Evolutionary conservation across 1,140 invertebrate species (phyloP).

Genomic region (Drosophila insularis): DNA sequence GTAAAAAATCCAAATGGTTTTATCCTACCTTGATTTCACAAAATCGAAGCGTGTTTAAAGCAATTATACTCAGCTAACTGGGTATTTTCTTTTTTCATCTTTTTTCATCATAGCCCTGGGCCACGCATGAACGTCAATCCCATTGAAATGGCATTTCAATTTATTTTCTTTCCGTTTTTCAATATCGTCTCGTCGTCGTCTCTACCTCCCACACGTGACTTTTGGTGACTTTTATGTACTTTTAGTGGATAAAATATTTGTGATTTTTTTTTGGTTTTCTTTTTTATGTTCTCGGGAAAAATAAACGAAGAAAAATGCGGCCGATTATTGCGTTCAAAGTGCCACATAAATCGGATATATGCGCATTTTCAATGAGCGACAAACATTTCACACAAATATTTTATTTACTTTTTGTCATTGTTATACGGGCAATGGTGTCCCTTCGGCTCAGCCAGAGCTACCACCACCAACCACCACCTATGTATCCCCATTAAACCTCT

Average conservation of each 20-base stretch:
- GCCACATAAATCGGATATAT: slow-evolving; percentile 57
- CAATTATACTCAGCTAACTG: neutral
- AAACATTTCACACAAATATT: slow-evolving; percentile 53
- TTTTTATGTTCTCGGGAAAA: slow-evolving; percentile 26
- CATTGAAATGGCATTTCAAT: slow-evolving; percentile 38
- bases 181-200: neutral
- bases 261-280: slow-evolving; percentile 22
- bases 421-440: slow-evolving; percentile 4
- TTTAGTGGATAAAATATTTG: slow-evolving; percentile 15
- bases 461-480: neutral
- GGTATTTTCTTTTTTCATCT: neutral
- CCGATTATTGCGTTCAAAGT: slow-evolving; percentile 55
- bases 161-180: neutral
- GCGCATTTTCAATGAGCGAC: slow-evolving; percentile 56
- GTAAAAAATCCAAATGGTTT: neutral
- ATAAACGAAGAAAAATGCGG: slow-evolving; percentile 35
- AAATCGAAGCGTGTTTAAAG: slow-evolving; percentile 4
- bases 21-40: slow-evolving; percentile 2
- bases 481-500: neutral
- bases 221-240: slow-evolving; percentile 39
- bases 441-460: too few species aligned
- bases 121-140: slow-evolving; percentile 6
- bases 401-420: slow-evolving; percentile 36
- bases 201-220: slow-evolving; percentile 1
- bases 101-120: neutral